phyloP scores from a whole-genome alignment of 2,797 vertebrate genomes.

The Lagothrix lagotricha region DNA sequence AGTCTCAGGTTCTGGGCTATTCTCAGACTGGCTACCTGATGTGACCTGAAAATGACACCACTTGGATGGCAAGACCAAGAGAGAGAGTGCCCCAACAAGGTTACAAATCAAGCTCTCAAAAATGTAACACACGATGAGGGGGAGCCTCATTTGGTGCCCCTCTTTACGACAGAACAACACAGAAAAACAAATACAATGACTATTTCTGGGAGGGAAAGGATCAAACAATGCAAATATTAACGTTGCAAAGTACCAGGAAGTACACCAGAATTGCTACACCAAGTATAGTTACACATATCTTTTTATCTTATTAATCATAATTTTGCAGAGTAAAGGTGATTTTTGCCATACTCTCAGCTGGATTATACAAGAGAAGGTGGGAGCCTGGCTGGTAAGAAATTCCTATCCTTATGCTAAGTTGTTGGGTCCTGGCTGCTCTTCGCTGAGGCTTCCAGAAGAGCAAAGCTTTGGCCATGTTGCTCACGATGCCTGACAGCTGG shows the following conservation, averaged over 20 bases:
- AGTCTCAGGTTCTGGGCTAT: background rate
- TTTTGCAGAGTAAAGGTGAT: background rate
- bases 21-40: background rate
- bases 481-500: background rate
- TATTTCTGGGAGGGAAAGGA: background rate
- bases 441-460: background rate
- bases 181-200: background rate
- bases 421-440: background rate
- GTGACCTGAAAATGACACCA: background rate
- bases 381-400: background rate
- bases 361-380: background rate
- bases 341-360: background rate
- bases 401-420: background rate
- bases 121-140: background rate
- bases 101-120: background rate
- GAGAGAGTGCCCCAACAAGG: background rate
- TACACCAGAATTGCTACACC: background rate
- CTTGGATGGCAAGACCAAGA: background rate
- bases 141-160: background rate
- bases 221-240: background rate
- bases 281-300: background rate
- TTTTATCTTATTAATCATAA: background rate
- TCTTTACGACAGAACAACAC: background rate
- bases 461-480: background rate
- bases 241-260: background rate